Evolutionary conservation across 2,113 vertebrate species (phyloP).

Genomic region (Gopherus flavomarginatus): DNA sequence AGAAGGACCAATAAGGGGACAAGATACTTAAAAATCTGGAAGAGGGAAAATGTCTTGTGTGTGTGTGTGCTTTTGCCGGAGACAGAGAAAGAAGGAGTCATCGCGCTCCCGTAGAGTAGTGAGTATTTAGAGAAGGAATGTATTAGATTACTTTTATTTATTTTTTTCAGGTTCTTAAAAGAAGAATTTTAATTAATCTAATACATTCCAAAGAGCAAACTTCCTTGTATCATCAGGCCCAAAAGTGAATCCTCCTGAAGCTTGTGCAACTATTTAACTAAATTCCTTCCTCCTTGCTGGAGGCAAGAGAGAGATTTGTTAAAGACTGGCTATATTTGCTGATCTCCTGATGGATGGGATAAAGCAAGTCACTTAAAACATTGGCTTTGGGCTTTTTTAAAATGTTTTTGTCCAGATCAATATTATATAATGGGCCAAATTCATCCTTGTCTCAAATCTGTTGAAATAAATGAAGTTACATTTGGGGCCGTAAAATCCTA

Average conservation of each 20-base stretch:
- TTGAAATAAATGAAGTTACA: not conserved
- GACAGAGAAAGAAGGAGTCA: no score
- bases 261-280: not conserved
- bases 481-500: not conserved
- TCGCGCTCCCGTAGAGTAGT: no score
- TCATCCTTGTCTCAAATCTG: not conserved
- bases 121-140: no score
- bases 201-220: slow-evolving; percentile 22
- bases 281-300: no score
- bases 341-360: not conserved
- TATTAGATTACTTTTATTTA: no score
- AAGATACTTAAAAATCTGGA: no score
- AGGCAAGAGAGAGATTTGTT: no score
- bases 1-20: no score
- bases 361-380: not conserved
- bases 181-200: no score
- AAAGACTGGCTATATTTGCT: not conserved
- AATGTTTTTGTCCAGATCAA: not conserved
- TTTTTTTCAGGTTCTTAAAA: no score
- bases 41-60: no score
- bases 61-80: no score
- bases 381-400: not conserved
- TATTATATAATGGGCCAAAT: not conserved
- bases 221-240: slow-evolving; percentile 21
- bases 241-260: slow-evolving; percentile 22